phyloP scores from a whole-genome alignment of 2,888 invertebrate genomes.

The Lucinisca nassula region DNA sequence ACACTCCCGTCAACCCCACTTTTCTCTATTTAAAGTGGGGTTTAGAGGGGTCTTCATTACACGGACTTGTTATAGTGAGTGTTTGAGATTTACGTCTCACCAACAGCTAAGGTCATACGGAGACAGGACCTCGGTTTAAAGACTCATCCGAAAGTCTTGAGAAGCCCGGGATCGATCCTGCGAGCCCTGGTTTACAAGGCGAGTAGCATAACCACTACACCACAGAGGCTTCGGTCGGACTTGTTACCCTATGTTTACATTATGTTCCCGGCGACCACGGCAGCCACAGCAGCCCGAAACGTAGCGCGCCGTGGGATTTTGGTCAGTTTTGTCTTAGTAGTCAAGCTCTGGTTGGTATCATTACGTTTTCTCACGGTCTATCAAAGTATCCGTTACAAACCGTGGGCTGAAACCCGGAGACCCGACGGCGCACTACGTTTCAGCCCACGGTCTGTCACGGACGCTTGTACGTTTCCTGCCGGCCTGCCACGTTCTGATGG shows the following conservation, averaged over 20 bases:
- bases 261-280: constrained; percentile 8
- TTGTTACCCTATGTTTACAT: neutral
- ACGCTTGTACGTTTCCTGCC: neutral
- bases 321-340: neutral
- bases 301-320: neutral
- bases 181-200: too few species aligned
- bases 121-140: too few species aligned
- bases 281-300: neutral
- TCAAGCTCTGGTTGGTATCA: neutral
- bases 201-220: too few species aligned
- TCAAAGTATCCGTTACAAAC: neutral
- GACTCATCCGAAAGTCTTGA: too few species aligned
- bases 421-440: neutral
- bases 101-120: too few species aligned
- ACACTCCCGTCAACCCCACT: too few species aligned
- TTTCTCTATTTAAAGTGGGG: too few species aligned
- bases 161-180: too few species aligned
- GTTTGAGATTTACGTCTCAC: too few species aligned
- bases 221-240: too few species aligned
- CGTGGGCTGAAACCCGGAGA: neutral
- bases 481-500: neutral
- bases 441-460: neutral
- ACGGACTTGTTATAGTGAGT: too few species aligned
- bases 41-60: too few species aligned
- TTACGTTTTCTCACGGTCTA: neutral